These are phyloP conservation scores for Drosophila emarginata DNA, from an alignment of 2,888 invertebrate species.

Conservation along the genomic window DNA sequence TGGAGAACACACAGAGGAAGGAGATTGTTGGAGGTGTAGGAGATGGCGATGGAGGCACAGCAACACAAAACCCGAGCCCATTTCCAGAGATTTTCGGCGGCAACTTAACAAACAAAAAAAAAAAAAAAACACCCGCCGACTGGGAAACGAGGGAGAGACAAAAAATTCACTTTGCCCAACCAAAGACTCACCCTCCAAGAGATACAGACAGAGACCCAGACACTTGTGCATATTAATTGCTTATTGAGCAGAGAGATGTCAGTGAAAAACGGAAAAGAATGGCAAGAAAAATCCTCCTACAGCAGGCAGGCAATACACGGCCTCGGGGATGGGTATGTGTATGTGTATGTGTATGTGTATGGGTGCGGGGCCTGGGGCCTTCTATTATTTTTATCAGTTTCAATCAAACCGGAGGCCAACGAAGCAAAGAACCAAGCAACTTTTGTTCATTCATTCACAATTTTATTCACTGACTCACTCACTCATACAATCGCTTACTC, in stretches of 20 bases:
- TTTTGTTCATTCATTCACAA: slow-evolving; percentile 37
- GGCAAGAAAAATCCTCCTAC: slow-evolving; percentile 34
- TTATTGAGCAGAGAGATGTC: slow-evolving; percentile 64
- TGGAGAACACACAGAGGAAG: not conserved
- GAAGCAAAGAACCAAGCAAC: not conserved
- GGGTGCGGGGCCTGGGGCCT: not conserved
- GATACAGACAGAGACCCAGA: slow-evolving; percentile 37
- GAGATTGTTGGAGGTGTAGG: not conserved
- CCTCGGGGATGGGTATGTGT: not conserved
- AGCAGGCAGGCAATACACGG: not conserved
- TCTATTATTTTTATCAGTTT: slow-evolving; percentile 73
- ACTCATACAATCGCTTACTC: slow-evolving; percentile 38
- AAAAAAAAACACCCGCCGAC: not conserved
- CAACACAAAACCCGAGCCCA: slow-evolving; percentile 21
- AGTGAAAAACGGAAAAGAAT: slow-evolving; percentile 27
- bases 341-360: not conserved
- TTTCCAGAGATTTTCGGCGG: slow-evolving; percentile 40
- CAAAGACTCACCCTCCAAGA: not conserved
- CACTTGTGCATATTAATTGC: slow-evolving; percentile 79
- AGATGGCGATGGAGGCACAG: not conserved
- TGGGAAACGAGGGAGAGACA: not conserved
- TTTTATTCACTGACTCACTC: slow-evolving; percentile 24
- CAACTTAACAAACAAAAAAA: slow-evolving; percentile 14
- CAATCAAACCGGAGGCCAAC: slow-evolving; percentile 59
- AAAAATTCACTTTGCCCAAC: slow-evolving; percentile 10